phyloP scores from a whole-genome alignment of 2,888 invertebrate species.

The Rugalucina vietnamica region DNA sequence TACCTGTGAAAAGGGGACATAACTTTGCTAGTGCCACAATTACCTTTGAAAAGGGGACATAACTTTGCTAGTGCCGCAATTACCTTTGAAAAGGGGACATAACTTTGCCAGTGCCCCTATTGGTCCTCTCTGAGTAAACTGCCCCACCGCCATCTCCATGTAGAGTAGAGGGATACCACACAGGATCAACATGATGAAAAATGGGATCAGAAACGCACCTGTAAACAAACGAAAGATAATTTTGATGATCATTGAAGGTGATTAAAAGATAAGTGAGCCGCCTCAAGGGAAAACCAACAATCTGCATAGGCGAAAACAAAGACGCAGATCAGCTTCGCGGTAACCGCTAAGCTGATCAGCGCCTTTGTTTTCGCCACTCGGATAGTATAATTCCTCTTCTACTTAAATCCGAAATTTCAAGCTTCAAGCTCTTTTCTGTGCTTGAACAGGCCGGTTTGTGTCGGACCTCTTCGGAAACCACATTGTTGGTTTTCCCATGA shows the following conservation, averaged over 20 bases:
- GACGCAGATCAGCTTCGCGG: too few species aligned
- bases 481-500: too few species aligned
- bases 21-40: constrained; percentile 96
- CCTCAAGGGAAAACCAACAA: too few species aligned
- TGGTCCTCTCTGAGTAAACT: constrained; percentile 95
- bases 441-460: too few species aligned
- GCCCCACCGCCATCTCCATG: constrained; percentile 96
- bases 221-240: constrained; percentile 71
- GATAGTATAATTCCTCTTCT: too few species aligned
- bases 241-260: neutral
- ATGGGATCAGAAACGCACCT: constrained; percentile 97
- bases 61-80: constrained; percentile 91
- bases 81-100: constrained; percentile 94
- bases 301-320: too few species aligned
- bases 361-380: too few species aligned
- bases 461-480: too few species aligned
- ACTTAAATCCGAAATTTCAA: too few species aligned
- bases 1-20: constrained; percentile 94
- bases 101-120: constrained; percentile 96
- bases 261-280: neutral
- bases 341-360: too few species aligned
- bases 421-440: too few species aligned
- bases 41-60: constrained; percentile 94
- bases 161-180: constrained; percentile 96
- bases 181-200: constrained; percentile 94